Percentiles rank a stretch among this genome's conserved stretches.
These are phyloP conservation scores for Caradrina kadenii DNA, from an alignment of 2,888 invertebrate genomes.

Conservation along the genomic window DNA sequence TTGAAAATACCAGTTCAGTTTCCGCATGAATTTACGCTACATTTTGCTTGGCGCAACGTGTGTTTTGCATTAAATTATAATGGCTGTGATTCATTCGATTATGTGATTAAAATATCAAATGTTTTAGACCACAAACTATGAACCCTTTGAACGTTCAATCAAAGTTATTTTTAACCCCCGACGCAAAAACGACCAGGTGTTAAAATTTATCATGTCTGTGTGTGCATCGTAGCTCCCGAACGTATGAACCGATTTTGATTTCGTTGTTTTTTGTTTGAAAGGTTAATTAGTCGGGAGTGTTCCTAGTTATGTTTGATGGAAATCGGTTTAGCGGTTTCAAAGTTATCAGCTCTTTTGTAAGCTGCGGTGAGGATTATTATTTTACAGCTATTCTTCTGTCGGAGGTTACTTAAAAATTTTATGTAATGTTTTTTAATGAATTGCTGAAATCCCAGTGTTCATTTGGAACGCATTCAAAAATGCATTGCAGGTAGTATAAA, in stretches of 20 bases:
- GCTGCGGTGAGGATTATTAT: too few relatives aligned
- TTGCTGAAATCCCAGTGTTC: conserved; percentile 6
- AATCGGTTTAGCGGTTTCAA: too few relatives aligned
- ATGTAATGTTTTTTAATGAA: conserved; percentile 18
- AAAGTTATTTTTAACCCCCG: conserved; percentile 15
- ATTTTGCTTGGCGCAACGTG: conserved; percentile 67
- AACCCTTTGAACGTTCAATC: conserved; percentile 27
- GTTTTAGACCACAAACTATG: conserved; percentile 11
- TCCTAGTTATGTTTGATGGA: too few relatives aligned
- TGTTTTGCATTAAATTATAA: conserved; percentile 62
- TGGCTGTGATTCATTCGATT: conserved; percentile 46
- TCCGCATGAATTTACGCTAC: conserved; percentile 72
- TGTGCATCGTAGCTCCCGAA: too few relatives aligned
- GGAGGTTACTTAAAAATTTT: too few relatives aligned
- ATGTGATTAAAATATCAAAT: conserved; percentile 46
- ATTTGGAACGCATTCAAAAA: conserved; percentile 40
- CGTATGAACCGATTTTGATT: too few relatives aligned
- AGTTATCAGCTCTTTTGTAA: too few relatives aligned
- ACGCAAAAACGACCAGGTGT: too few relatives aligned
- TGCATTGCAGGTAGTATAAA: conserved; percentile 38
- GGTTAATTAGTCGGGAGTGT: too few relatives aligned
- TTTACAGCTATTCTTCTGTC: too few relatives aligned
- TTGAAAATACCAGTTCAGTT: conserved; percentile 78
- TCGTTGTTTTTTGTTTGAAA: too few relatives aligned
- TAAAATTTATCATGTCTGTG: too few relatives aligned